Evolutionary conservation across 2,113 vertebrate genomes (phyloP).

Genomic region (Peromyscus californicus): DNA sequence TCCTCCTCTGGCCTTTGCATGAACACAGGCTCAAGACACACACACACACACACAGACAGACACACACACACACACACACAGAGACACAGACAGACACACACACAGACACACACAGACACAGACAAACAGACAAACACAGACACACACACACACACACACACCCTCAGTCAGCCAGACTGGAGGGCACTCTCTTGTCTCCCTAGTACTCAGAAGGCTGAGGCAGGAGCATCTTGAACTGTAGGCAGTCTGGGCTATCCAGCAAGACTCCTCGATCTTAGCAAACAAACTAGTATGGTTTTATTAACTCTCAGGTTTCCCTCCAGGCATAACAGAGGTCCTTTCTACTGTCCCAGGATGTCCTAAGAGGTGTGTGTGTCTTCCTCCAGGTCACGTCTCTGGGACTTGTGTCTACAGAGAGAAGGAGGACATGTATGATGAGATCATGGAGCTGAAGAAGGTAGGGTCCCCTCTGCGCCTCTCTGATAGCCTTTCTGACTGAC

Average conservation of each 20-base stretch:
- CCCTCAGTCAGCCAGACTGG: too few relatives aligned
- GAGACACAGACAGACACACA: too few relatives aligned
- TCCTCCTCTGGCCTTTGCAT: not conserved
- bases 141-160: not conserved
- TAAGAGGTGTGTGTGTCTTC: constrained; percentile 22
- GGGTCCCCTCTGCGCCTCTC: not conserved
- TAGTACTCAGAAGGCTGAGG: not conserved
- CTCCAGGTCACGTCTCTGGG: constrained; percentile 86
- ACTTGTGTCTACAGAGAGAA: constrained; percentile 92
- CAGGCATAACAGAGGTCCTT: not conserved
- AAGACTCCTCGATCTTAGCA: not conserved
- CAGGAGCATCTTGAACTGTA: not conserved
- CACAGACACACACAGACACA: too few relatives aligned
- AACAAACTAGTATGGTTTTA: not conserved
- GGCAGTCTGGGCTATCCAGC: not conserved
- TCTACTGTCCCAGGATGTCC: not conserved
- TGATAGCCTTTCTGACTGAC: not conserved
- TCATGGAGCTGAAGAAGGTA: constrained; percentile 97
- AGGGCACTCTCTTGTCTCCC: not conserved
- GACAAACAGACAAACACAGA: not conserved
- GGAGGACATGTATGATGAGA: constrained; percentile 97
- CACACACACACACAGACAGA: not conserved
- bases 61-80: not conserved
- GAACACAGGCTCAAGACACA: not conserved
- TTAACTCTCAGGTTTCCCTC: constrained; percentile 49